Evolutionary conservation across 1,140 invertebrate species (phyloP).

Genomic region (Drosophila lacertosa): DNA sequence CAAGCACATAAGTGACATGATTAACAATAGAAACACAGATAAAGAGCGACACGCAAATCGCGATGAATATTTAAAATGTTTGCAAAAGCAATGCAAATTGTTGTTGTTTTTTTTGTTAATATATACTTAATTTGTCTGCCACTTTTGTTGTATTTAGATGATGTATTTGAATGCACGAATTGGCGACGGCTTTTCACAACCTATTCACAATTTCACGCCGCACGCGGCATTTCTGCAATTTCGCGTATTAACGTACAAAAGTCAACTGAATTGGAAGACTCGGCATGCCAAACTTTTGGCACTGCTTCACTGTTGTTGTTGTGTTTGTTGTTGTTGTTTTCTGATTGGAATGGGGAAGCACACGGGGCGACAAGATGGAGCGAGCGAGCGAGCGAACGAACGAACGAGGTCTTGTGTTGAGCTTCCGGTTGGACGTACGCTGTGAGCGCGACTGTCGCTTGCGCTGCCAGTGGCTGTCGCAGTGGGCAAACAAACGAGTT

Average conservation of each 20-base stretch:
- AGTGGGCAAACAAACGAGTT: slow-evolving; percentile 77
- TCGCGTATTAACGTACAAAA: slow-evolving; percentile 41
- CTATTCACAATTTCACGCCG: slow-evolving; percentile 29
- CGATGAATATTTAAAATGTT: slow-evolving; percentile 13
- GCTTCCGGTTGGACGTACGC: slow-evolving; percentile 76
- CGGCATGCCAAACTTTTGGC: slow-evolving; percentile 45
- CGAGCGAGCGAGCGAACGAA: slow-evolving; percentile 31
- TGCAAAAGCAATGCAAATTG: slow-evolving; percentile 5
- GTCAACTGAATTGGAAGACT: slow-evolving; percentile 60
- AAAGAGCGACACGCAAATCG: slow-evolving; percentile 25
- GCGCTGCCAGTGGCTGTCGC: slow-evolving; percentile 37
- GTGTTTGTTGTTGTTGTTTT: slow-evolving; percentile 43
- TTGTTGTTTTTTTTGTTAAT: too few species aligned
- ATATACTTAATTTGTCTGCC: slow-evolving; percentile 6
- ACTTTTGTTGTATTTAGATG: background rate
- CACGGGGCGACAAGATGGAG: slow-evolving; percentile 54
- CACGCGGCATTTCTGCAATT: slow-evolving; percentile 33
- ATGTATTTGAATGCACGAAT: slow-evolving; percentile 23
- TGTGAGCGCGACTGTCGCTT: slow-evolving; percentile 59
- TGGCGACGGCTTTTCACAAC: slow-evolving; percentile 74
- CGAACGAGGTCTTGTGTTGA: slow-evolving; percentile 54
- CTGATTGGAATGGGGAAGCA: slow-evolving; percentile 73
- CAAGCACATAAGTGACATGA: slow-evolving; percentile 36
- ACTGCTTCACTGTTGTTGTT: slow-evolving; percentile 16
- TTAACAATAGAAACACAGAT: slow-evolving; percentile 40